Base-by-base conservation (phyloP, 2,113 vertebrate genomes). In the Entelurus aequoreus region DNA sequence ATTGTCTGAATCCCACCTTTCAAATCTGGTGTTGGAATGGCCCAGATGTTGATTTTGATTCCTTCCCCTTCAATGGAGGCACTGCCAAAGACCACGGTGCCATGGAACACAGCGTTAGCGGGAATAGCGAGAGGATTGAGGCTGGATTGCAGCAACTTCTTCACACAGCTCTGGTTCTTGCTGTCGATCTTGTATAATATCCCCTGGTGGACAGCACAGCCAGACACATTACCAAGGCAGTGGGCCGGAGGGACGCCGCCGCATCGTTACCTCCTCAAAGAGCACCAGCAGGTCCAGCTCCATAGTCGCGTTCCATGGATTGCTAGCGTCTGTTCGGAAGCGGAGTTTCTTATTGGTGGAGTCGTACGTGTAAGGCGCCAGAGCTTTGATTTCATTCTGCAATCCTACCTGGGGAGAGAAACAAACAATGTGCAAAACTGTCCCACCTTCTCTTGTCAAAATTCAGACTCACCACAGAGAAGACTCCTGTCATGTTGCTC, bases 161-260 rank as follows among this genome's bases (percentile, higher is more conserved):
- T 91, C 83, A 85, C 86, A 60, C 89, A 91, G 80, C 81, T 90
- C 71, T 90, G 82, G 61, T 90, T 90, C 75, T 87, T 90, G 69
- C 66, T 80, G 81, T 91, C 88, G 40, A 91, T 84, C 72, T 91
- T 87, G 2, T 88, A 88, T 65, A 88, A 71, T 44, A 82, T 21
- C 21, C 80, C 84, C 86, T 88, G 69, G 21, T 21, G 16, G 9
- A 36, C 0, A 28, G 28, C 28, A 28, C 28, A 28, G 4, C 28
- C 28, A 28, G 28, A 28, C 28, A 4, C 28, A 28, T 28, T 28
- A 28, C 28, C 28, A 28, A 28, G 28, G 28, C 28, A 28, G 28
- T 28, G 28, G 28, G 28, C 28, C 28, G 28, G 28, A 28, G 28
- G 28, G 28, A 28, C 28, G 28, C 28, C 28, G 28, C 28, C 28